Evolutionary conservation across 2,113 vertebrate species (phyloP), one percentile per base, ranked within the genome.

Genomic region (Pantherophis guttatus): DNA sequence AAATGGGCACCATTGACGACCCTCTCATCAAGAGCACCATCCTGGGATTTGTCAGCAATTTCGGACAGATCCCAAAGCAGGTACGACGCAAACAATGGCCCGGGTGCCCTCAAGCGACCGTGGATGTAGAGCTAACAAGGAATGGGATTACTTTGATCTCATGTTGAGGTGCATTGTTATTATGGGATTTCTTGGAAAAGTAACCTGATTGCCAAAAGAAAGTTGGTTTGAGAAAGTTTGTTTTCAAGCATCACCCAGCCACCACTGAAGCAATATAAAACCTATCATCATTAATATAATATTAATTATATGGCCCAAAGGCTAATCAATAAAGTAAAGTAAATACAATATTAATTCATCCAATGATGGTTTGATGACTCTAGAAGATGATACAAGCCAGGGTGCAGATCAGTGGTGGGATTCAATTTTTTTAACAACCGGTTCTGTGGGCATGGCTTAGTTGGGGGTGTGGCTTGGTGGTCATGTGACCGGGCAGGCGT

Each of bases 61-160:
- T 99, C 59, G 99, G 99, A 62, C 99, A 99, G 95, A 98, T 99
- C 93, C 99, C 99, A 86, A 99, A 98, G 96, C 99, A 99, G 99
- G 99, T 99, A 97, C 7, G 10, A 8, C 12, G 19, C 24, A 58
- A 23, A 12, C 33, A 5, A 1, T 8, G 52, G 21, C 19, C 24
- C 7, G 2, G 2, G 10, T 29, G 33, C 7, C 53, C 8, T 39
- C 19, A 6, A 2, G 59, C 3, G 29, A 5, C 1, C 17, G 3
- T 3, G 33, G 26, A 58, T 13, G 9, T 55, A 9, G n/a, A 89
- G 8, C 23, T 29, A n/a, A 9, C 58, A 24, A 54, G 29, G 11
- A 24, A 23, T 15, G 62, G 21, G n/a, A 1, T 12, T 4, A 50
- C 17, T 89, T 58, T 89, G 12, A 65, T 21, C 44, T n/a, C 48